Base-by-base conservation (phyloP, 2,888 invertebrate species). In the Drosophila mulleri region DNA sequence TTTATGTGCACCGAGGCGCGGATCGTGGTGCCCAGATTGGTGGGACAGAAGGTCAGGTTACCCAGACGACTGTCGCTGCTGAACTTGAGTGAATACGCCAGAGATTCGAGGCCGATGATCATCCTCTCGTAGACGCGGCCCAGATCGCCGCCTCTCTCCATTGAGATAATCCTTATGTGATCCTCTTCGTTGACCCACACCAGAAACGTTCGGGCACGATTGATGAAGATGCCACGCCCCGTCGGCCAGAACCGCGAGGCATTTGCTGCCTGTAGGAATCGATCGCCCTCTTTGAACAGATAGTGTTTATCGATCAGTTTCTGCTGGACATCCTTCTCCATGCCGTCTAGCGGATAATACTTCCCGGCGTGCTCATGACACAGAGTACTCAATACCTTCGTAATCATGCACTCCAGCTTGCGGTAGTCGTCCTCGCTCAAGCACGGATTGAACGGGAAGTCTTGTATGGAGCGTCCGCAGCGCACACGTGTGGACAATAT, bases 181-280 rank as follows among this genome's bases (percentile, higher is more conserved):
- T 99, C 99, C 94, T 99, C 99, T 94, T 99, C 98, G 93, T 98
- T 99, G 94, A 97, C 96, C 98, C 99, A 99, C 76, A 99, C 97
- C 92, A 98, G 94, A 96, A 99, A 99, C 84, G 98, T 98, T 94
- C 98, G 98, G 94, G 95, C 95, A 91, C 97, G 97, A 93, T 99
- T 99, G 94, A 98, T 97, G 95, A 95, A 99, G 94, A 99, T 98
- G 92, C 99, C 99, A 93, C 99, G 97, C 67, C 98, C 99, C 80
- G 95, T 94, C 83, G 99, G 99, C 99, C 99, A 99, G 95, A 95
- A 98, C 80, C 98, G 96, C 94, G 98, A 98, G 67, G 98, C 98
- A 90, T 98, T 98, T 83, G 98, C 98, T 8, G 97, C 95, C 94
- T 97, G 96, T 91, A 98, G 95, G 80, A 91, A 92, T n/a, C 91